phyloP scores from a whole-genome alignment of 1,140 invertebrate genomes.

The Protaetia brevitarsis region DNA sequence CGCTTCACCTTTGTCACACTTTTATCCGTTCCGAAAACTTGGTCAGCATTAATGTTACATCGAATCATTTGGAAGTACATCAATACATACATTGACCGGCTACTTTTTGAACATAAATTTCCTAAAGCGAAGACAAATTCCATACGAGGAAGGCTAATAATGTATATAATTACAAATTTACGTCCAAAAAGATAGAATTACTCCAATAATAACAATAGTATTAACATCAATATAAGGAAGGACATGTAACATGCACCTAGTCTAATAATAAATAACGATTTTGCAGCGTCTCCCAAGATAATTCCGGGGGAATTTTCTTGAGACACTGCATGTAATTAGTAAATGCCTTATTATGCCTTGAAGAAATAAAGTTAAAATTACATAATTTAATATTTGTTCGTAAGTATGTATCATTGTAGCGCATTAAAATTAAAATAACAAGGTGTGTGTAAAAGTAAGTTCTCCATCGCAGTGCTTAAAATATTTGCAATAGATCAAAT shows the following conservation, averaged over 20 bases:
- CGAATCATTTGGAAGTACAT: no score
- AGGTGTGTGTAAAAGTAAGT: background rate
- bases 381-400: slow-evolving; percentile 1
- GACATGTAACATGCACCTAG: background rate
- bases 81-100: no score
- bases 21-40: no score
- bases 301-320: background rate
- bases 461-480: slow-evolving; percentile 21
- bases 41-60: no score
- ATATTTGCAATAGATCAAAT: slow-evolving; percentile 25
- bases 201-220: background rate
- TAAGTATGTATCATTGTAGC: background rate
- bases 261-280: background rate
- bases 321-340: background rate
- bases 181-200: background rate
- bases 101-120: no score
- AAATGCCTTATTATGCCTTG: background rate
- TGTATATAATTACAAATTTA: background rate
- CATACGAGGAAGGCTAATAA: background rate
- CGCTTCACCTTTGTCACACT: no score
- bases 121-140: background rate
- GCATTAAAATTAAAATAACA: background rate
- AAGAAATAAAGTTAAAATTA: background rate
- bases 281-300: background rate
- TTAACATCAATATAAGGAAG: background rate